Evolutionary conservation across 2,113 vertebrate species (phyloP).

Genomic region (Chloroceryle aenea): DNA sequence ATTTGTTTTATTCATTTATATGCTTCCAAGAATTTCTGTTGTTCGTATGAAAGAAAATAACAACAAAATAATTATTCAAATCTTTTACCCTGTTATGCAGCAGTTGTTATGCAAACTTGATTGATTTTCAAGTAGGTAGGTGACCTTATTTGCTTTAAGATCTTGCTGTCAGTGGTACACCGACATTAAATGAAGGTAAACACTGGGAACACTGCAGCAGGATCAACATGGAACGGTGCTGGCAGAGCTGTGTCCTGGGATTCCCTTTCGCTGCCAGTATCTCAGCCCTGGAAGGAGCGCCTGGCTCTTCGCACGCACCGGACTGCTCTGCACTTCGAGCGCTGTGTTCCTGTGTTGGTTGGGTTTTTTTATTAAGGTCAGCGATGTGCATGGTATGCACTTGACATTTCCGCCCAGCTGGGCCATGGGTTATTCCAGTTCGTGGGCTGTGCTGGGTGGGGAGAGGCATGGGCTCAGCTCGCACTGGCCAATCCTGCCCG

Average conservation of each 20-base stretch:
- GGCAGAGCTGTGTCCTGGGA: not conserved
- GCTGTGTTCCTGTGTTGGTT: not conserved
- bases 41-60: not conserved
- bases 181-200: not conserved
- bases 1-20: fast-evolving
- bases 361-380: not conserved
- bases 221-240: not conserved
- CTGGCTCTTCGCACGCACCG: not conserved
- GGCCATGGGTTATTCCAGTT: not conserved
- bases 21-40: not conserved
- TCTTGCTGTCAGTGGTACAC: not conserved
- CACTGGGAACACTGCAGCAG: not conserved
- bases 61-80: not conserved
- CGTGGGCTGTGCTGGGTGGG: not conserved
- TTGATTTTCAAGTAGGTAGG: fast-evolving
- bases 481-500: not conserved
- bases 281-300: not conserved
- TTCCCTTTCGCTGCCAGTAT: not conserved
- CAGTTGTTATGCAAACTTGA: not conserved
- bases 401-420: constrained; percentile 17
- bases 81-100: not conserved
- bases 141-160: not conserved
- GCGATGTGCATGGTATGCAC: not conserved
- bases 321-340: not conserved
- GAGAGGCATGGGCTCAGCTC: not conserved